These are phyloP conservation scores for Sarcophaga caerulescens DNA, from an alignment of 2,888 invertebrate genomes.

Conservation along the genomic window DNA sequence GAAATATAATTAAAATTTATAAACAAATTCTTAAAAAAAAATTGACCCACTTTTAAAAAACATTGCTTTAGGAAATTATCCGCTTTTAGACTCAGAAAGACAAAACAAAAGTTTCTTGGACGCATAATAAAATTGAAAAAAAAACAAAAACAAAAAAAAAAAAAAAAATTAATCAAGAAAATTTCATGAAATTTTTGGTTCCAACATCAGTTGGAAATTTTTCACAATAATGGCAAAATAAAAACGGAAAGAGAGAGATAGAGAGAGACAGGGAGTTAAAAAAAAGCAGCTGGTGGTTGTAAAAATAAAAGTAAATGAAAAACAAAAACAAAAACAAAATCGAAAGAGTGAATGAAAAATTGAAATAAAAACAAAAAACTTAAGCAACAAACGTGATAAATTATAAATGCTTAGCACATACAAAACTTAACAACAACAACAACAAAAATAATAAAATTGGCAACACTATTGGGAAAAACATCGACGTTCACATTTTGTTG, in stretches of 20 bases:
- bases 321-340: constrained; percentile 33
- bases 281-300: constrained; percentile 20
- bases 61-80: constrained; percentile 5
- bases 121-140: constrained; percentile 23
- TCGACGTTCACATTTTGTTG: constrained; percentile 17
- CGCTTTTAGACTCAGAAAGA: too few relatives aligned
- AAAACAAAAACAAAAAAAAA: background rate
- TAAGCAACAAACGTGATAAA: constrained; percentile 55
- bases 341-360: constrained; percentile 5
- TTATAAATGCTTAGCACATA: constrained; percentile 53
- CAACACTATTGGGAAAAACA: constrained; percentile 25
- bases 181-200: constrained; percentile 11
- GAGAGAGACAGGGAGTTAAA: too few relatives aligned
- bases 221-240: constrained; percentile 26
- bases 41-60: constrained; percentile 46
- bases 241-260: too few relatives aligned
- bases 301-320: constrained; percentile 4
- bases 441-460: constrained; percentile 22
- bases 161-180: background rate
- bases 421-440: constrained; percentile 35
- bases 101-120: background rate
- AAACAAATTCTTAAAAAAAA: constrained; percentile 31
- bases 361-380: constrained; percentile 56
- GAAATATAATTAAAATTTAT: background rate
- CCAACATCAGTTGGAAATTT: constrained; percentile 29